phyloP scores from a whole-genome alignment of 2,113 vertebrate species.

The Oostethus manadensis region DNA sequence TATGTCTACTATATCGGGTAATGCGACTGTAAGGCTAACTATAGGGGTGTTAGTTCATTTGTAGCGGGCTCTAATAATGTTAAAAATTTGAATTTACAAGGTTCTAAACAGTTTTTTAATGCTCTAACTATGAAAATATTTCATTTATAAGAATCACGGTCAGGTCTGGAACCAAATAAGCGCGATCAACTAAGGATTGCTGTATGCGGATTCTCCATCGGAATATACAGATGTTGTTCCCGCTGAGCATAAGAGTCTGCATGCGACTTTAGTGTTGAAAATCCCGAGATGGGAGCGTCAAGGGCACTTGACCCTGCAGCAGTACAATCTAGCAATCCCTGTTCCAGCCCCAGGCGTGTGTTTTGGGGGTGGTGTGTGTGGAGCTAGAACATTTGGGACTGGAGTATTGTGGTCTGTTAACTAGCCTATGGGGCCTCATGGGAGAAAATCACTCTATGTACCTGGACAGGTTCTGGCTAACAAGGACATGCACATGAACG shows the following conservation, averaged over 20 bases:
- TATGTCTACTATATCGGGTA: too few species aligned
- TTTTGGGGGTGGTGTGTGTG: constrained; percentile 22
- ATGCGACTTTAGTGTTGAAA: constrained; percentile 28
- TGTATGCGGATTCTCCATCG: too few species aligned
- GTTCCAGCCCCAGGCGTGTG: constrained; percentile 38
- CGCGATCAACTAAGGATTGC: too few species aligned
- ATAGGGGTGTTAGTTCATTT: too few species aligned
- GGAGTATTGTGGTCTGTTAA: constrained; percentile 53
- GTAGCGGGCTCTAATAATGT: too few species aligned
- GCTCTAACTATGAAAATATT: too few species aligned
- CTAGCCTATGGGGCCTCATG: constrained; percentile 37
- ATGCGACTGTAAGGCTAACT: too few species aligned
- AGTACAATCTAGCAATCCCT: constrained; percentile 57
- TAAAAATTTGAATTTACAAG: too few species aligned
- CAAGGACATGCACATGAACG: constrained; percentile 54
- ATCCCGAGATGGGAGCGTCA: constrained; percentile 48
- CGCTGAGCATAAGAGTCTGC: too few species aligned
- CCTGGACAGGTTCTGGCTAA: constrained; percentile 60
- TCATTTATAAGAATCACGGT: too few species aligned
- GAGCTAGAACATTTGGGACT: constrained; percentile 49
- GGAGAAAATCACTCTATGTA: constrained; percentile 53
- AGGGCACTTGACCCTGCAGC: constrained; percentile 63
- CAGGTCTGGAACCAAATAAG: too few species aligned
- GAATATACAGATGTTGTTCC: background rate
- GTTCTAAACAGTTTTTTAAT: too few species aligned